phyloP scores from a whole-genome alignment of 2,113 vertebrate genomes.

The Nettapus auritus region DNA sequence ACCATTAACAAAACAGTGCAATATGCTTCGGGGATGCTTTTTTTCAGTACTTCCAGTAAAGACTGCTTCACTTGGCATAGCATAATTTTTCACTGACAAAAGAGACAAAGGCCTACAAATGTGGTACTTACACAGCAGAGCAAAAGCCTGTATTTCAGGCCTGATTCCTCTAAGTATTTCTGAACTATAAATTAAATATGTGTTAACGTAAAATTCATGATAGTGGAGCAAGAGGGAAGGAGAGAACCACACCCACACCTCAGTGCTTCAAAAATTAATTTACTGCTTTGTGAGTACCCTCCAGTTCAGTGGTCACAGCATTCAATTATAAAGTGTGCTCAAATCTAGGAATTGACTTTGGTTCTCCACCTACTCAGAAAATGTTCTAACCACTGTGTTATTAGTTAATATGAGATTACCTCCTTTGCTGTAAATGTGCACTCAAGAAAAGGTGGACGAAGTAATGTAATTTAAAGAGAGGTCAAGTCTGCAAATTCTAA shows the following conservation, averaged over 20 bases:
- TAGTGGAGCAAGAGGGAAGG: neutral
- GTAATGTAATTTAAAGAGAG: neutral
- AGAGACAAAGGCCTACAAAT: neutral
- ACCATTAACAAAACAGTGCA: neutral
- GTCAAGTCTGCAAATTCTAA: neutral
- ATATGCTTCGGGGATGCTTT: neutral
- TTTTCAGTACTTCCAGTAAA: neutral
- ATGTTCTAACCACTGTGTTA: neutral
- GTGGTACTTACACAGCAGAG: neutral
- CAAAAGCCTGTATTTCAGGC: neutral
- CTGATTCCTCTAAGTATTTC: neutral
- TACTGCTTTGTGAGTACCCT: neutral
- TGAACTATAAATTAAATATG: neutral
- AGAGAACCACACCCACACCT: accelerated
- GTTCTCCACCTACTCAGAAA: neutral
- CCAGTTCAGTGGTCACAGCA: neutral
- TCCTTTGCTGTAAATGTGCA: neutral
- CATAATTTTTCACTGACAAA: neutral
- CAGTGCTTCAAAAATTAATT: neutral
- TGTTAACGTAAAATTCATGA: neutral
- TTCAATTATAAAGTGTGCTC: neutral
- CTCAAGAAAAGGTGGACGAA: neutral
- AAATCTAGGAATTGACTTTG: neutral
- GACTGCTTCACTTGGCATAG: neutral
- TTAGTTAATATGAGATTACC: neutral